Evolutionary conservation across 2,797 vertebrate genomes (phyloP).

Genomic region (Galago senegalensis): DNA sequence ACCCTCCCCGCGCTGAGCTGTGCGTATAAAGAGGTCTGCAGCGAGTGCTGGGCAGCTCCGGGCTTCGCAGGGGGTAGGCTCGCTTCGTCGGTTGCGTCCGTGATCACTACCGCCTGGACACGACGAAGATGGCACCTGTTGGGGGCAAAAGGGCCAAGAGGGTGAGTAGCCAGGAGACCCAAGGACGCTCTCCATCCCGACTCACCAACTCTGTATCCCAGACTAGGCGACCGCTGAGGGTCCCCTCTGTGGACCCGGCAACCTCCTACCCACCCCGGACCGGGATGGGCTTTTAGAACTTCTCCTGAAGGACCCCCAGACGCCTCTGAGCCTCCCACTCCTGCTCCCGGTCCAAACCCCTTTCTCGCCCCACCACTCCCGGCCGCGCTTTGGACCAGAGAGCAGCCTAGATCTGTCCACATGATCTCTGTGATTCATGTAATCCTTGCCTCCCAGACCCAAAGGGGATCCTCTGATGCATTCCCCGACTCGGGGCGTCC

Average conservation of each 20-base stretch:
- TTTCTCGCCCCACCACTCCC: not conserved
- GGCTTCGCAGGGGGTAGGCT: not conserved
- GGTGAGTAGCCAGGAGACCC: slow-evolving; percentile 63
- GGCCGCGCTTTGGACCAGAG: not conserved
- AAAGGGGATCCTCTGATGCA: not conserved
- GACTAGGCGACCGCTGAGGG: not conserved
- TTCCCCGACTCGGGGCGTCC: not conserved
- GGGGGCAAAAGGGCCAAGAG: slow-evolving; percentile 73
- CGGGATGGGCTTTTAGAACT: not conserved
- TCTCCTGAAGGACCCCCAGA: not conserved
- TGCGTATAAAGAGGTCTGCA: slow-evolving; percentile 62
- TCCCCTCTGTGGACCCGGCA: too few relatives aligned
- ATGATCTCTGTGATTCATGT: not conserved
- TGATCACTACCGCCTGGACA: too few relatives aligned
- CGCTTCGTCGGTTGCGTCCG: not conserved
- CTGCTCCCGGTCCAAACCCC: not conserved
- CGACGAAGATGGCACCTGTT: slow-evolving; percentile 66
- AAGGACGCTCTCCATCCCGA: not conserved
- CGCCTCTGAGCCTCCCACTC: not conserved
- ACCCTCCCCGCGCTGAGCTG: not conserved
- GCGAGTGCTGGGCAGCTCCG: fast-evolving
- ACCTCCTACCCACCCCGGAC: not conserved
- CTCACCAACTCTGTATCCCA: too few relatives aligned
- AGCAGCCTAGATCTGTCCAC: not conserved
- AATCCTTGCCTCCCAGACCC: not conserved